Percentiles rank a stretch among this genome's conserved stretches.
These are phyloP conservation scores for Phoronis australis DNA, from an alignment of 2,888 invertebrate genomes.

Conservation along the genomic window DNA sequence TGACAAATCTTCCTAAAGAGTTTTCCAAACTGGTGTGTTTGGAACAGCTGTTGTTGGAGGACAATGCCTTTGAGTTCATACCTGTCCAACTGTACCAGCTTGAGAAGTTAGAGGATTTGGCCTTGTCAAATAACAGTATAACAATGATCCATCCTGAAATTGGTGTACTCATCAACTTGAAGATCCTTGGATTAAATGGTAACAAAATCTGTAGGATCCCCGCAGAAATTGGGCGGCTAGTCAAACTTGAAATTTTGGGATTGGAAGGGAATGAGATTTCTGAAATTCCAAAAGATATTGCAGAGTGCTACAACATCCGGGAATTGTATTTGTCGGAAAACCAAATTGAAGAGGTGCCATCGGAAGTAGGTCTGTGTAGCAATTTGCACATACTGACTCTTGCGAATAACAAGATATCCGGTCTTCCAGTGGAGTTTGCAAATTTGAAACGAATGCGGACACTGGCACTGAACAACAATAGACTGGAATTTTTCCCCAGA, in stretches of 20 bases:
- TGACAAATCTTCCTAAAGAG: slow-evolving; percentile 40
- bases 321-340: slow-evolving; percentile 43
- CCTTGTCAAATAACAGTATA: slow-evolving; percentile 38
- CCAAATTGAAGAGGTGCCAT: slow-evolving; percentile 29
- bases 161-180: slow-evolving; percentile 25
- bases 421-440: slow-evolving; percentile 40
- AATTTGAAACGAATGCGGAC: slow-evolving; percentile 34
- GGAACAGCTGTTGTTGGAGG: slow-evolving; percentile 35
- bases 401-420: slow-evolving; percentile 30
- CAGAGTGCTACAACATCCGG: slow-evolving; percentile 32
- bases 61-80: slow-evolving; percentile 45
- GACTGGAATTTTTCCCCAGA: slow-evolving; percentile 26
- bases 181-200: slow-evolving; percentile 36
- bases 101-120: slow-evolving; percentile 33
- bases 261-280: slow-evolving; percentile 36
- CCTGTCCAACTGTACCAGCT: slow-evolving; percentile 43
- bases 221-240: slow-evolving; percentile 27
- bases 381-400: slow-evolving; percentile 34
- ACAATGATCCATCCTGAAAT: slow-evolving; percentile 32
- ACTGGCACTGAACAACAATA: slow-evolving; percentile 32
- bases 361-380: slow-evolving; percentile 39
- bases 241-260: slow-evolving; percentile 29
- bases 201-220: slow-evolving; percentile 36
- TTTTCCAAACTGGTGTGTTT: slow-evolving; percentile 34
- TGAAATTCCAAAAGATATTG: slow-evolving; percentile 32